Base-by-base conservation (phyloP, 2,797 vertebrate species). In the Gymnothorax javanicus region DNA sequence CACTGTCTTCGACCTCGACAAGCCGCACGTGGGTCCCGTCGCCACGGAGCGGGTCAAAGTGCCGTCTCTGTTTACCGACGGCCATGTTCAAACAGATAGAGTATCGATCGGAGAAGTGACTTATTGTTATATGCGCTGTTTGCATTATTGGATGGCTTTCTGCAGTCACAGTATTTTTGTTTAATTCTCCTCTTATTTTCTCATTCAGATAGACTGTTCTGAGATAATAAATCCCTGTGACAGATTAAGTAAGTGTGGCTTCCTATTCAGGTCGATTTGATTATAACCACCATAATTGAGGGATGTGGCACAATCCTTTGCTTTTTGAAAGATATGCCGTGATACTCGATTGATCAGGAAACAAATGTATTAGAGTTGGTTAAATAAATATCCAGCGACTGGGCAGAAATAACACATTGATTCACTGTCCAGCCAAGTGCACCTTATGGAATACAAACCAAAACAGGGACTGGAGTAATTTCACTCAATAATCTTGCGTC, bases 141-240 rank as follows among this genome's bases (percentile, higher is more conserved):
- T 7, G 73, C 73, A 77, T 77, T 77, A 77, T 77, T 77, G 73
- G 73, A 77, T 50, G 73, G 43, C 23, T 77, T 52, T 12, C 73
- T 20, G 20, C 73, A 33, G 1, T 52, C 27, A 33, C 43, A 25
- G 9, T 25, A 9, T 33, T 43, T 17, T 43, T 77, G 20, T 79
- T 15, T 54, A 54, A 54, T 20, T 54, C 56, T 79, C 50, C 75
- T 20, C 17, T 7, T 67, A 23, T 15, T 13, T 52, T 23, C 43
- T 8, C 50, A 50, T 54, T n/a, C 50, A 79, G 50, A 54, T 56
- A 8, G 75, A 56, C 50, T 23, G n/a, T 54, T 79, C 20, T n/a
- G 75, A 54, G 43, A 56, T 79, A 54, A 79, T 54, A n/a, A 50
- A 79, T 1, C 52, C 75, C 75, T 9, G 15, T 79, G 75, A 54